phyloP scores from a whole-genome alignment of 2,888 invertebrate species.

The Dryobotodes eremita region DNA sequence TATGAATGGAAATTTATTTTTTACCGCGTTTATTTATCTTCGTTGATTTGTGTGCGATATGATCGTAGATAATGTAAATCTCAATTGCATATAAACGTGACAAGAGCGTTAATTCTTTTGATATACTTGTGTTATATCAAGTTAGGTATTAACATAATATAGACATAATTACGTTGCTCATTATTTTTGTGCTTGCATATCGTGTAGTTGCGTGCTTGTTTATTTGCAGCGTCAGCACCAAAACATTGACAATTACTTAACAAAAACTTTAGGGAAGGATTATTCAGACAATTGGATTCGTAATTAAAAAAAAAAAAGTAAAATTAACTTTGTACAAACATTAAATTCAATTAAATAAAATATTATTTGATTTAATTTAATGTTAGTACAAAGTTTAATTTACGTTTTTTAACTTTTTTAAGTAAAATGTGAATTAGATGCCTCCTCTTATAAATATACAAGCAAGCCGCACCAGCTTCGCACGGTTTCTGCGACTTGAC shows the following conservation, averaged over 20 bases:
- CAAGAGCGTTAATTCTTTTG: constrained; percentile 45
- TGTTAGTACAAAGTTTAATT: too few species aligned
- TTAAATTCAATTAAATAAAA: not conserved
- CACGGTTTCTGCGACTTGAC: not conserved
- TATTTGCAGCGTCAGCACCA: constrained; percentile 13
- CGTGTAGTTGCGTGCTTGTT: constrained; percentile 45
- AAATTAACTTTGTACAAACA: constrained; percentile 12
- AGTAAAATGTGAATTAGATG: not conserved
- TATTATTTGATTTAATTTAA: too few species aligned
- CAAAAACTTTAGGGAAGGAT: constrained; percentile 11
- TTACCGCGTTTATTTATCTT: constrained; percentile 58
- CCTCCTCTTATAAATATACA: not conserved
- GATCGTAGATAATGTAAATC: constrained; percentile 61
- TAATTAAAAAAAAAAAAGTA: not conserved
- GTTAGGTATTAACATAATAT: constrained; percentile 20
- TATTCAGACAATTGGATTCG: not conserved
- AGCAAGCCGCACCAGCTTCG: not conserved
- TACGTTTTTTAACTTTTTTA: too few species aligned
- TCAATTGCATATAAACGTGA: constrained; percentile 66
- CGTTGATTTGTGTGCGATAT: constrained; percentile 60
- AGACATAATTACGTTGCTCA: constrained; percentile 31
- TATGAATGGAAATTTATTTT: constrained; percentile 73
- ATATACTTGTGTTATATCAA: constrained; percentile 25
- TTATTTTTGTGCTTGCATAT: constrained; percentile 44
- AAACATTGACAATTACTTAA: constrained; percentile 13